These are phyloP conservation scores for Ostrea edulis DNA, from an alignment of 1,140 invertebrate species.

Conservation along the genomic window DNA sequence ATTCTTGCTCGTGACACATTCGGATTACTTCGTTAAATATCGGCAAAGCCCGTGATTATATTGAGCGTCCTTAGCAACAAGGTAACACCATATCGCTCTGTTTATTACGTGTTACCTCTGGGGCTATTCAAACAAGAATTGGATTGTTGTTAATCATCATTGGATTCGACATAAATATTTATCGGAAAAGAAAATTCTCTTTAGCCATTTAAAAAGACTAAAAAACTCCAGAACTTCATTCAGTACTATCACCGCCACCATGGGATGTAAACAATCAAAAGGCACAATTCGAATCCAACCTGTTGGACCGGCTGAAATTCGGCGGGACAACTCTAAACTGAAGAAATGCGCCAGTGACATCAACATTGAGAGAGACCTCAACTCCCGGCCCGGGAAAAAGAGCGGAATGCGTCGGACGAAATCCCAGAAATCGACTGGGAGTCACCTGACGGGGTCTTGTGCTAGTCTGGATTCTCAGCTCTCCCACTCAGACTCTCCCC, in stretches of 20 bases:
- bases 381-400: constrained; percentile 51
- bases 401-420: constrained; percentile 41
- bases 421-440: constrained; percentile 47
- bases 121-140: constrained; percentile 19
- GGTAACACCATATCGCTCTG: neutral
- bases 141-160: constrained; percentile 37
- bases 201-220: constrained; percentile 24
- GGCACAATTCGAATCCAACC: constrained; percentile 23
- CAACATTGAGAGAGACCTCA: constrained; percentile 51
- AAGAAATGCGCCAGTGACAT: constrained; percentile 47
- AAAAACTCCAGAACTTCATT: neutral
- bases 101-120: neutral
- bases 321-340: constrained; percentile 29
- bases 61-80: constrained; percentile 28
- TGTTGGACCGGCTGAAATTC: constrained; percentile 40
- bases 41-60: neutral
- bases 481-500: constrained; percentile 59
- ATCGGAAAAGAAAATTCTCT: neutral
- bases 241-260: neutral
- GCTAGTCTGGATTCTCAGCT: constrained; percentile 60
- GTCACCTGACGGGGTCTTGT: constrained; percentile 58
- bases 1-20: neutral
- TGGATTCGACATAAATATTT: constrained; percentile 31
- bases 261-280: constrained; percentile 44
- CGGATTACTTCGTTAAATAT: neutral